phyloP scores from a whole-genome alignment of 2,113 vertebrate genomes.

The Hylia prasina region DNA sequence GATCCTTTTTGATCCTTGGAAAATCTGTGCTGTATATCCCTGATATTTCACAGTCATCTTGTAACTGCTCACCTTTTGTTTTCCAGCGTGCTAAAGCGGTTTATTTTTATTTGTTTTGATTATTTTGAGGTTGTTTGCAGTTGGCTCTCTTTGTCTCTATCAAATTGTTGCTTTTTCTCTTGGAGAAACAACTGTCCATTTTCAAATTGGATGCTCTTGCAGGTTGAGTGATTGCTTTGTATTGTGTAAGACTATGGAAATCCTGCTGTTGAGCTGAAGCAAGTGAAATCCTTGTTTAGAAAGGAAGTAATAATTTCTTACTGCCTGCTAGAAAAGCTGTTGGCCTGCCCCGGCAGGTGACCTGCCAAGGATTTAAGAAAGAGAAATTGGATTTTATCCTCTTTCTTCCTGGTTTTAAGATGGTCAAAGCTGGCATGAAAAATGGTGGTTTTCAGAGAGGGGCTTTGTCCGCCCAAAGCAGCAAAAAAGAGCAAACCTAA shows the following conservation, averaged over 20 bases:
- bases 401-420: slow-evolving; percentile 13
- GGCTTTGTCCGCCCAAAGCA: slow-evolving; percentile 35
- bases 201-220: background rate
- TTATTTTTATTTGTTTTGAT: background rate
- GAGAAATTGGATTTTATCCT: slow-evolving; percentile 32
- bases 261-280: slow-evolving; percentile 15
- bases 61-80: background rate
- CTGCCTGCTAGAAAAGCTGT: slow-evolving; percentile 4
- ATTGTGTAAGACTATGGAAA: background rate
- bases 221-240: slow-evolving; percentile 22
- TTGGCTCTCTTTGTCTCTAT: background rate
- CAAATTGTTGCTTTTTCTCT: background rate
- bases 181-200: background rate
- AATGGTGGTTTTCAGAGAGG: slow-evolving; percentile 7
- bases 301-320: slow-evolving; percentile 26
- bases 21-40: background rate
- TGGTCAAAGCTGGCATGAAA: slow-evolving; percentile 48
- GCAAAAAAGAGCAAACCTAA: background rate
- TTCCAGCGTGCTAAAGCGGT: background rate
- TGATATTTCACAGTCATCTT: background rate
- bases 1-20: background rate
- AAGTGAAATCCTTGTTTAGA: slow-evolving; percentile 31
- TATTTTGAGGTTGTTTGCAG: background rate
- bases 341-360: slow-evolving; percentile 12
- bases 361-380: slow-evolving; percentile 43